Evolutionary conservation across 2,113 vertebrate species (phyloP).

Genomic region (Tautogolabrus adspersus): DNA sequence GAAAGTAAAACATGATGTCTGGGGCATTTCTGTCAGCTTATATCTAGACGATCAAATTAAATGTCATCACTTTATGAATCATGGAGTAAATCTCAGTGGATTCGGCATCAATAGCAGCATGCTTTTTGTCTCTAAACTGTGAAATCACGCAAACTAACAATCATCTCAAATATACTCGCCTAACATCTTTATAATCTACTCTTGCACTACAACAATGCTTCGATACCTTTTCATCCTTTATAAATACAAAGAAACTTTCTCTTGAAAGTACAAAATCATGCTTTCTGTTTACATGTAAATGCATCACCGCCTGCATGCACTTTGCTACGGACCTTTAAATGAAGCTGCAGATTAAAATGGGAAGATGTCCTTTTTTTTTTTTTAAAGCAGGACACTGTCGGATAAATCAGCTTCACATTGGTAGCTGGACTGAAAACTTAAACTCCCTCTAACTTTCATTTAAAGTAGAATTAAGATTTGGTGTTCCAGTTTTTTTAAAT

Average conservation of each 20-base stretch:
- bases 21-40: conserved; percentile 20
- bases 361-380: no score
- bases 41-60: conserved; percentile 10
- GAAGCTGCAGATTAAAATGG: background rate
- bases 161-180: conserved; percentile 1
- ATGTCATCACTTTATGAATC: background rate
- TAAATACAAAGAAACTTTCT: background rate
- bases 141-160: background rate
- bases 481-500: no score
- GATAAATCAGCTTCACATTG: background rate
- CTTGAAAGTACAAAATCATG: background rate
- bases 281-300: conserved; percentile 16
- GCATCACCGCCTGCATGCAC: conserved; percentile 17
- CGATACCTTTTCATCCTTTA: conserved; percentile 4
- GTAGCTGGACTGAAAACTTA: background rate
- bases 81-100: background rate
- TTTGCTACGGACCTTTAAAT: conserved; percentile 30
- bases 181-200: conserved; percentile 27
- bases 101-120: conserved; percentile 18
- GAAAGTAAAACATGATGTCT: conserved; percentile 9
- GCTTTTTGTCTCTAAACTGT: conserved; percentile 6
- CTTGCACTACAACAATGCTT: conserved; percentile 36
- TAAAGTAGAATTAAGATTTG: no score
- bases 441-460: background rate
- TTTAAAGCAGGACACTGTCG: no score